phyloP scores from a whole-genome alignment of 2,113 vertebrate genomes.

The Saimiri boliviensis region DNA sequence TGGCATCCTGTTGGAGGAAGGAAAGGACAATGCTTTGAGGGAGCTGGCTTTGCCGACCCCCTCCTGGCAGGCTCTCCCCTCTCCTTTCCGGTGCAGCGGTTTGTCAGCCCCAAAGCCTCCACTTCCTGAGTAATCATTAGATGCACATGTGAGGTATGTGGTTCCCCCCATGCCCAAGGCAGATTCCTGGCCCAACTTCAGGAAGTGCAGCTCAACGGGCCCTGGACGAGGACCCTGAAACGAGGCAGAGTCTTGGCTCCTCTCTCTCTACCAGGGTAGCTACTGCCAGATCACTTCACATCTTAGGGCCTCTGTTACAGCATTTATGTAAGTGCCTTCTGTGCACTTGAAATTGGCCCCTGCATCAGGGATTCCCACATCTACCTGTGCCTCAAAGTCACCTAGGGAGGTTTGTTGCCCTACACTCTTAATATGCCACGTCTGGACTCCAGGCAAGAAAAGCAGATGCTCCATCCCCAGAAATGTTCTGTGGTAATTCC shows the following conservation, averaged over 20 bases:
- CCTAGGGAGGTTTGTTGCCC: not conserved
- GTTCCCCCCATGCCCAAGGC: not conserved
- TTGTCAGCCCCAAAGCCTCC: slow-evolving; percentile 53
- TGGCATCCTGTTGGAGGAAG: slow-evolving; percentile 77
- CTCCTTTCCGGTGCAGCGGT: slow-evolving; percentile 51
- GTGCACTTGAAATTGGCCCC: not conserved
- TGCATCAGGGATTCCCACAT: not conserved
- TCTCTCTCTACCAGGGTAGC: not conserved
- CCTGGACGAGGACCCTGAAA: not conserved
- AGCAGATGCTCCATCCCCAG: not conserved
- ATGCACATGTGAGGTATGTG: slow-evolving; percentile 50
- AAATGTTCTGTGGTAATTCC: not conserved
- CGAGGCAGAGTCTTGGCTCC: not conserved
- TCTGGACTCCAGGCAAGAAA: not conserved
- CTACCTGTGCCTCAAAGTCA: not conserved
- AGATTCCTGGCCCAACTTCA: slow-evolving; percentile 51
- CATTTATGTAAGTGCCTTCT: not conserved
- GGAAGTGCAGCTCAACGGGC: slow-evolving; percentile 28
- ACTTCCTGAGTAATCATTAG: slow-evolving; percentile 67
- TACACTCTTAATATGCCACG: too few relatives aligned
- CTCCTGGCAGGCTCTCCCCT: slow-evolving; percentile 4
- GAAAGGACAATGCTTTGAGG: slow-evolving; percentile 70
- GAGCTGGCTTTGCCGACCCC: slow-evolving; percentile 49
- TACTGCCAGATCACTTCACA: not conserved
- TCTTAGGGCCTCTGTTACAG: not conserved